These are phyloP conservation scores for Nipponia nippon DNA, from an alignment of 2,113 vertebrate genomes.

Conservation along the genomic window DNA sequence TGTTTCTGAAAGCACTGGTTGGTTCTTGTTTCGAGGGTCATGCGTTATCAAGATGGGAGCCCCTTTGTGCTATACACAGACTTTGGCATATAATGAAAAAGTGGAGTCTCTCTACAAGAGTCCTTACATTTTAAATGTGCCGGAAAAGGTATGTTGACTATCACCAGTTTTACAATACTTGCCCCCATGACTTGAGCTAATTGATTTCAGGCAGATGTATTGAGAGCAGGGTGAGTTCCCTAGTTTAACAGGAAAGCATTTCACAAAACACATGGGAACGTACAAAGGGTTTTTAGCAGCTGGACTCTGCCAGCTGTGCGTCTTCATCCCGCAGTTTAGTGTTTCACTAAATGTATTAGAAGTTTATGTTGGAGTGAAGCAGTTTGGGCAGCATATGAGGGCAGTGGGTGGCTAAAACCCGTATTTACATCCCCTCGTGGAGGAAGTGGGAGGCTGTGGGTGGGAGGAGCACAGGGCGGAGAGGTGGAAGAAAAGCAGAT, in stretches of 20 bases:
- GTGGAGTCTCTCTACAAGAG: background rate
- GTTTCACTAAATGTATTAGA: background rate
- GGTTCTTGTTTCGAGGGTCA: background rate
- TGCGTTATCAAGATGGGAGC: accelerated
- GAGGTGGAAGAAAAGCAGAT: background rate
- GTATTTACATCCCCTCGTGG: accelerated
- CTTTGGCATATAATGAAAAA: background rate
- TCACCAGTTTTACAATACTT: background rate
- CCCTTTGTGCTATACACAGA: background rate
- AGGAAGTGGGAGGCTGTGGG: background rate
- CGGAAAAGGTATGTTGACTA: background rate
- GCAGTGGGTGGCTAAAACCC: background rate
- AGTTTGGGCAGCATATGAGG: background rate
- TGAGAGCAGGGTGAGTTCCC: background rate
- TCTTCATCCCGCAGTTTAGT: background rate
- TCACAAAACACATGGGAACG: background rate
- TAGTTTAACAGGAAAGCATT: background rate
- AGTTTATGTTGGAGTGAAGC: background rate
- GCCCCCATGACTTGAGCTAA: background rate
- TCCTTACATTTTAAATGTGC: background rate
- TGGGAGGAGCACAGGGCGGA: background rate
- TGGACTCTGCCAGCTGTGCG: background rate
- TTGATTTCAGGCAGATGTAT: background rate
- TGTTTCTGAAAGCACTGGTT: background rate
- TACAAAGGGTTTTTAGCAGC: background rate